Evolutionary conservation across 35 echinoderm and acorn worm species (phyloP), one percentile per base, ranked within the genome.

Genomic region (Lytechinus pictus): DNA sequence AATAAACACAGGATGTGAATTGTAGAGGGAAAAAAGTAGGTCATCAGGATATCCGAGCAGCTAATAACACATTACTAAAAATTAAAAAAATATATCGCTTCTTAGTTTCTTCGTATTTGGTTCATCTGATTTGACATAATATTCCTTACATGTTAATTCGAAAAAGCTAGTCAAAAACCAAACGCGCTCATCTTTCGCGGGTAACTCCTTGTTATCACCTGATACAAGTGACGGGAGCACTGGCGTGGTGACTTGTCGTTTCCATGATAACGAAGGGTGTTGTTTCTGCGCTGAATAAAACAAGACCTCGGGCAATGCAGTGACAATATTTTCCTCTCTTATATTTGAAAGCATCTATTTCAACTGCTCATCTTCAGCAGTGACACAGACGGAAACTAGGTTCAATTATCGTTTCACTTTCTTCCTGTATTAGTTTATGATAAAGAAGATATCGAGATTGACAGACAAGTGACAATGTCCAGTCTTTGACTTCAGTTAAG

Each of bases 401-500:
- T 79, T 79, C 66, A 79, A 79, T 79, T 79, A 79, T 79, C 66
- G 66, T 79, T 79, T 79, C 66, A 79, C 19, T 79, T 79, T 79
- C 61, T 79, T 24, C 66, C 66, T 79, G 16, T 79, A 79, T 79
- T 7, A 79, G 3, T 79, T 19, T 6, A 71, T 71, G 4, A 71
- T 71, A 71, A 3, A 71, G 13, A 21, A 21, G 19, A 71, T 79
- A 79, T 19, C 16, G 14, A 79, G 8, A 1, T 24, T 79, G 66
- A 79, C 66, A 5, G 66, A 79, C 66, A 79, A 79, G 16, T n/a
- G 66, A 24, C 16, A n/a, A 60, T 79, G 21, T 79, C 66, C 66
- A 79, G n/a, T 4, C 0, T 79, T 79, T 24, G n/a, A 24, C 66
- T 79, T 7, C 66, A 79, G 19, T 44, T 44, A 44, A 44, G 33